Conservation (phyloP, 1,140 invertebrate species). For the Lepidurus arcticus region DNA sequence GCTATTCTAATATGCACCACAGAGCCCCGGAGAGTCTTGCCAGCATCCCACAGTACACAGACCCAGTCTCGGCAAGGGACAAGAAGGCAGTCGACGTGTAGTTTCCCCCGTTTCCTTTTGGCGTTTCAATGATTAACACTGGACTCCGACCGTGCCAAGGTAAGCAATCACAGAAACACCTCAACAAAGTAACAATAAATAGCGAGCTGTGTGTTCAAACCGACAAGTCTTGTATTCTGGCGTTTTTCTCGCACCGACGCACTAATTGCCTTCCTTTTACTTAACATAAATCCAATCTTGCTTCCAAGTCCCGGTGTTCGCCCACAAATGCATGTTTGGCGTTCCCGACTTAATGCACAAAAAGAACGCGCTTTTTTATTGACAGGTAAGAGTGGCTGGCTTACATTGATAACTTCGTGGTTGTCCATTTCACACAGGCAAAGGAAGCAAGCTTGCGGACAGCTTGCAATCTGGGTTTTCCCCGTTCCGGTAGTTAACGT, state of each 20-base stretch:
- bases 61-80: slow-evolving; percentile 5
- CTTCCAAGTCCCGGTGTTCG: not conserved
- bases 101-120: not conserved
- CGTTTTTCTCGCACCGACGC: not conserved
- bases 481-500: slow-evolving; percentile 1
- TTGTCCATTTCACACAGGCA: not conserved
- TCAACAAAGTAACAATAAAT: slow-evolving; percentile 11
- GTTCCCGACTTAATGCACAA: not conserved
- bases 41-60: slow-evolving; percentile 15
- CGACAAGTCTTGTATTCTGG: not conserved
- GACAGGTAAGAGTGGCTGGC: not conserved
- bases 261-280: not conserved
- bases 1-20: slow-evolving; percentile 21
- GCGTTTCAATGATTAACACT: slow-evolving; percentile 16
- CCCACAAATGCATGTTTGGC: not conserved
- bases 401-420: not conserved
- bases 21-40: not conserved
- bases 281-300: not conserved
- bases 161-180: slow-evolving; percentile 19
- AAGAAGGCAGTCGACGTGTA: slow-evolving; percentile 21
- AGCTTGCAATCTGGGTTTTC: not conserved
- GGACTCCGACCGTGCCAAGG: slow-evolving; percentile 16
- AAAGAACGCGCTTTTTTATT: not conserved
- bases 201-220: not conserved
- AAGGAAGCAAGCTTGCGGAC: not conserved